Evolutionary conservation across 2,113 vertebrate genomes (phyloP), one percentile per base, ranked within the genome.

Genomic region (Ammodytes marinus): DNA sequence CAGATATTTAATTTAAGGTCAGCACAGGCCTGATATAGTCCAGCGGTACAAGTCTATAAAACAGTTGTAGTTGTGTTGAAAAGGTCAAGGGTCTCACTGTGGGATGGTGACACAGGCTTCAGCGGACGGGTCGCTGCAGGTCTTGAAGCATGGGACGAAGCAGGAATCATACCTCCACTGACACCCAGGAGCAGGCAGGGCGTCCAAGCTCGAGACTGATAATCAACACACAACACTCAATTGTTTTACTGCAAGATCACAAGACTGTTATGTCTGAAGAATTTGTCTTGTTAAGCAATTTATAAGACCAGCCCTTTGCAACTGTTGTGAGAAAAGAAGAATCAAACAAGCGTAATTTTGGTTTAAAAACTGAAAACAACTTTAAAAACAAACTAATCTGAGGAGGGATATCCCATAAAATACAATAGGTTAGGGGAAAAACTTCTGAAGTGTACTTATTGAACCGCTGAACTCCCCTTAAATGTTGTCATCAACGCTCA

Each of bases 121-220:
- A n/a, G 96, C 96, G 15, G 55, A 61, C 0, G 97, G 97, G 86
- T 99, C 97, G 19, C 95, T 96, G 94, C 98, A 99, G 54, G 97
- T 98, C 88, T 88, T 96, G 93, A 97, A 99, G 89, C 98, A 99
- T 45, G 97, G 97, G 66, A 93, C 96, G 77, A 93, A 79, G 60
- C 98, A 99, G 63, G 96, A 91, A 71, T 99, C 97, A 1, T 99
- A 99, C 69, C 67, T 94, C 98, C 98, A 99, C 83, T 99, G 97
- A 72, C 98, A 99, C 0, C 85, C 77, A 40, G 97, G 95, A 83
- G 74, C 94, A 5, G 94, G 90, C 3, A 73, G 83, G 76, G 90
- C 71, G 1, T 86, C 86, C 7, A 93, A 86, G 42, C 91, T 91
- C 52, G 86, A 86, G 75, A 96, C 98, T 99, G 85, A 76, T 82